A percentile compares a stretch with the other conserved stretches of the same genome.
Conservation (phyloP, 2,113 vertebrate genomes). For the Probosciger aterrimus region DNA sequence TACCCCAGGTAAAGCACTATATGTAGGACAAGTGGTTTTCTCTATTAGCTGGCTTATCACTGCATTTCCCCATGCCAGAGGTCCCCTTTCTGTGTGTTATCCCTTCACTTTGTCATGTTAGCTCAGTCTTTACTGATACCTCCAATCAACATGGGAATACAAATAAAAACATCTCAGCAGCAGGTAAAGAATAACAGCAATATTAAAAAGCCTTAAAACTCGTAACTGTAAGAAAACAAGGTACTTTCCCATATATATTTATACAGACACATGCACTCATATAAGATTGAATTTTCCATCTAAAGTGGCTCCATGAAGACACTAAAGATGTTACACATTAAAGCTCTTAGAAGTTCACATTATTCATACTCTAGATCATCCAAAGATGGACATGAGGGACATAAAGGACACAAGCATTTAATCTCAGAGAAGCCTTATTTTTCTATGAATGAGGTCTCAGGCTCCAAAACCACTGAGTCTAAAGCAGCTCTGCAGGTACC, state of each 20-base stretch:
- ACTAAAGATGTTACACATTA: not conserved
- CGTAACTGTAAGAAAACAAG: not conserved
- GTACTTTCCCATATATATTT: not conserved
- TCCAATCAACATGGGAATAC: not conserved
- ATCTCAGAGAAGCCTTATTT: not conserved
- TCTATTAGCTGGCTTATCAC: not conserved
- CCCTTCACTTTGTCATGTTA: not conserved
- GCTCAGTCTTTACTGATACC: not conserved
- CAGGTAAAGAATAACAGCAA: not conserved
- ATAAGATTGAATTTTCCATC: not conserved
- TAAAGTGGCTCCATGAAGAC: not conserved
- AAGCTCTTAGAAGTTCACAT: not conserved
- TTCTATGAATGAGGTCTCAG: not conserved
- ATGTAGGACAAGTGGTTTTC: not conserved
- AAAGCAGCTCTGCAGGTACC: not conserved
- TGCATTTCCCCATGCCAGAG: not conserved
- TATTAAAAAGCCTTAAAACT: not conserved
- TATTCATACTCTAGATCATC: not conserved
- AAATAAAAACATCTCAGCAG: not conserved
- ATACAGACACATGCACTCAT: accelerated
- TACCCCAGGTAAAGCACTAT: not conserved
- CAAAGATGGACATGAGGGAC: not conserved
- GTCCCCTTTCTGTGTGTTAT: not conserved
- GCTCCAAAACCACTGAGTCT: not conserved
- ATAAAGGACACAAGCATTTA: not conserved